Percentiles rank a stretch among this genome's conserved stretches.
Evolutionary conservation across 2,113 vertebrate genomes (phyloP).

Genomic region (Phalacrocorax aristotelis): DNA sequence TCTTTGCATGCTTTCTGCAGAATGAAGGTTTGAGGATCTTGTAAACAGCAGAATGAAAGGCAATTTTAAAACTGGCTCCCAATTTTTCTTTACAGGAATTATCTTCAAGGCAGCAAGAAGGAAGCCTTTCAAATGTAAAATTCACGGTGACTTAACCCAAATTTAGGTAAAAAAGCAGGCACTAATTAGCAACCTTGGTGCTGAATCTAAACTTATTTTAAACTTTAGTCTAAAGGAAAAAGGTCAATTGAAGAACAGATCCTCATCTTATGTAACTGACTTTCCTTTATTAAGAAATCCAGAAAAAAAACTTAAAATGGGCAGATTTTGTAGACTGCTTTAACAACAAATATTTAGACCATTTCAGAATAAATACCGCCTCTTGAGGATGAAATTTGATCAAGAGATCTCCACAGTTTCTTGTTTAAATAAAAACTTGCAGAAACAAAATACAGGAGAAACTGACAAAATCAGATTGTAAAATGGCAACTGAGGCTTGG

Average conservation of each 20-base stretch:
- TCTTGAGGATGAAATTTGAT: neutral
- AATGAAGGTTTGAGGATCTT: neutral
- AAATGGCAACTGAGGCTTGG: neutral
- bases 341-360: neutral
- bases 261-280: neutral
- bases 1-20: neutral
- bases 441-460: neutral
- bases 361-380: neutral
- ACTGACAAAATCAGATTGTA: neutral
- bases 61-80: neutral
- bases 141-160: neutral
- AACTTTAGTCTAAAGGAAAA: neutral
- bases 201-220: neutral
- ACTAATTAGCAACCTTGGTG: neutral
- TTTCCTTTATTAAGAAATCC: neutral
- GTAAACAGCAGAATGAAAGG: neutral
- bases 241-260: neutral
- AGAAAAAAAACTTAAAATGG: neutral
- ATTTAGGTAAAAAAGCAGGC: neutral
- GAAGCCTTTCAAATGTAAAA: neutral
- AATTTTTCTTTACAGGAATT: neutral
- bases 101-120: neutral
- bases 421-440: neutral
- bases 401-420: neutral
- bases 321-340: neutral